A percentile compares a stretch with the other conserved stretches of the same genome.
These are phyloP conservation scores for Balearica regulorum DNA, from an alignment of 2,797 vertebrate genomes.

Conservation along the genomic window DNA sequence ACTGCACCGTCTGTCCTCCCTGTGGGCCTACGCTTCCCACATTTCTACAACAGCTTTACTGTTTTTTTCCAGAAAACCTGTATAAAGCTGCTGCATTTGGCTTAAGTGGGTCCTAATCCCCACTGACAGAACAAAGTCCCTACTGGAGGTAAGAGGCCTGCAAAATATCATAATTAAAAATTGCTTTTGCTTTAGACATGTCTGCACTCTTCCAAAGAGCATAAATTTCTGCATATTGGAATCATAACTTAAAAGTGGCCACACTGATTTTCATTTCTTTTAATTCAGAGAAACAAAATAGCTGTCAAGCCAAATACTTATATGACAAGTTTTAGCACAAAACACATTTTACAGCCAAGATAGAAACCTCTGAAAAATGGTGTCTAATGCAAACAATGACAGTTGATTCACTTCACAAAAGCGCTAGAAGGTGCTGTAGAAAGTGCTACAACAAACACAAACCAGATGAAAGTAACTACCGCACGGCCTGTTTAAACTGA, in stretches of 20 bases:
- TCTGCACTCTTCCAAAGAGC: neutral
- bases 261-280: neutral
- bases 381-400: constrained; percentile 16
- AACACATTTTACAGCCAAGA: neutral
- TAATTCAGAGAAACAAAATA: neutral
- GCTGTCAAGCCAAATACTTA: neutral
- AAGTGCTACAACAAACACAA: neutral
- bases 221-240: constrained; percentile 3
- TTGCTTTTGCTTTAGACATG: neutral
- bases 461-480: neutral
- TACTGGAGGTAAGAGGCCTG: neutral
- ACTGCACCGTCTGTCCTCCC: neutral
- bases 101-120: constrained; percentile 1
- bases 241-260: neutral
- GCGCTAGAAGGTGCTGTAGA: neutral
- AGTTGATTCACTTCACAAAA: neutral
- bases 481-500: neutral
- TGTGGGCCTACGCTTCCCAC: neutral
- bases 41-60: neutral
- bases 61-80: neutral
- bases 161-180: constrained; percentile 13
- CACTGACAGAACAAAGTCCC: neutral
- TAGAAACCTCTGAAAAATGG: constrained; percentile 22
- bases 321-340: neutral
- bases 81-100: neutral